phyloP scores from a whole-genome alignment of 1,140 invertebrate species.

The Ruditapes philippinarum region DNA sequence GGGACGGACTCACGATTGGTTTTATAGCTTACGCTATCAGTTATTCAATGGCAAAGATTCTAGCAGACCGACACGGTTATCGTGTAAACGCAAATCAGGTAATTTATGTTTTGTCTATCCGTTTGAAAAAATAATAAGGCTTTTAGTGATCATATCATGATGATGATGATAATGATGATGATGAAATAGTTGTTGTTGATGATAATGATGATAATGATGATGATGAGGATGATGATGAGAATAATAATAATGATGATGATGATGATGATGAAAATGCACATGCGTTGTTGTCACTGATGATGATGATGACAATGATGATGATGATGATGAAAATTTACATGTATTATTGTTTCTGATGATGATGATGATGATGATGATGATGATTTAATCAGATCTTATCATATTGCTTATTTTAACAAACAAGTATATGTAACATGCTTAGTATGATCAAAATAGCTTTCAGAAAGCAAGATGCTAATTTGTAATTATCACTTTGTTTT shows the following conservation, averaged over 20 bases:
- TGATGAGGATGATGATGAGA: background rate
- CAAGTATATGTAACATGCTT: too few relatives aligned
- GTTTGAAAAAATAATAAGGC: background rate
- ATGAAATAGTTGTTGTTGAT: too few relatives aligned
- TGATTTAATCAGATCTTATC: too few relatives aligned
- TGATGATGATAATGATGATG: too few relatives aligned
- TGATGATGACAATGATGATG: conserved; percentile 19
- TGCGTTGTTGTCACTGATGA: background rate
- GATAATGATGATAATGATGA: background rate
- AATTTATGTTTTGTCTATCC: background rate
- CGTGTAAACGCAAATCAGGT: conserved; percentile 96
- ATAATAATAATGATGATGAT: background rate
- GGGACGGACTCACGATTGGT: conserved; percentile 92
- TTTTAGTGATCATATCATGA: background rate
- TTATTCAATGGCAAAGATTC: conserved; percentile 97
- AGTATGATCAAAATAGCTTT: too few relatives aligned
- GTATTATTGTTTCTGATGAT: background rate
- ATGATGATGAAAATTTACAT: background rate
- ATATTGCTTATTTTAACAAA: too few relatives aligned
- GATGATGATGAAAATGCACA: background rate
- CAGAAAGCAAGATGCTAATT: too few relatives aligned
- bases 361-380: conserved; percentile 9
- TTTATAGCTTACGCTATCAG: conserved; percentile 96
- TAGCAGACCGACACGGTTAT: conserved; percentile 95
- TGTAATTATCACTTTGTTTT: too few relatives aligned